Evolutionary conservation across 2,113 vertebrate genomes (phyloP).

Genomic region (human (Homo sapiens)): GRCh38 chr1:87923501-87924000

Average conservation of each 20-base stretch:
- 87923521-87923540: background rate
- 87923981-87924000: background rate
- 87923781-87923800: background rate
- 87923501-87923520: accelerated
- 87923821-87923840: background rate
- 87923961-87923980: background rate
- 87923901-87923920: background rate
- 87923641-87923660: background rate
- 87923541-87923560: background rate
- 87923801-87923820: background rate
- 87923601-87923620: background rate
- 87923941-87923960: background rate
- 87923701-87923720: background rate
- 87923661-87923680: background rate
- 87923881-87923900: background rate
- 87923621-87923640: background rate
- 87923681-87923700: background rate
- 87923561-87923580: accelerated
- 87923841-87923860: background rate
- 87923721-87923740: background rate
- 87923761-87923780: background rate
- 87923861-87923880: background rate
- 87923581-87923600: background rate
- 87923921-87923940: background rate
- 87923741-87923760: background rate